Conservation (phyloP, 2,888 invertebrate genomes). For the Chamaedrilus cognettii region DNA sequence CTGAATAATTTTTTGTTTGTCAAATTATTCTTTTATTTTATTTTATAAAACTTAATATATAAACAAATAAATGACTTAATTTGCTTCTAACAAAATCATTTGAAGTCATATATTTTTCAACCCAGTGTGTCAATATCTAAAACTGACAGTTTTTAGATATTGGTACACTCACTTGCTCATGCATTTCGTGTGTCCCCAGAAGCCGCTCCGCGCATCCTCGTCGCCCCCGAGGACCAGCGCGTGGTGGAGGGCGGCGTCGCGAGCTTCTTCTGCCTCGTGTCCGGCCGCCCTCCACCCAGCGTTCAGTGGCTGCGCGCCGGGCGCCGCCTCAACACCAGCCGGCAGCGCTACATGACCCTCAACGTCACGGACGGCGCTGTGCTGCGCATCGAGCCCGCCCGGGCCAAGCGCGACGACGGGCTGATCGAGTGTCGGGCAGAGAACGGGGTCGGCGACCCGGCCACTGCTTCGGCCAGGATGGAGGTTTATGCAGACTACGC, state of each 20-base stretch:
- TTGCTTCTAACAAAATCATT: too few species aligned
- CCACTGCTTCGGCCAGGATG: constrained; percentile 79
- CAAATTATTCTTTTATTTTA: too few species aligned
- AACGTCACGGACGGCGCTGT: constrained; percentile 67
- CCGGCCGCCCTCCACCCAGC: constrained; percentile 74
- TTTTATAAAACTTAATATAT: too few species aligned
- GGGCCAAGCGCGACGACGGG: constrained; percentile 82
- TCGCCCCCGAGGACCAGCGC: constrained; percentile 87
- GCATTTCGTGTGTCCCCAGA: too few species aligned
- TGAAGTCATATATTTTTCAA: too few species aligned
- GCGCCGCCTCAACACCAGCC: constrained; percentile 71
- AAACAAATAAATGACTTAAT: too few species aligned
- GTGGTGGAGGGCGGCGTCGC: constrained; percentile 90
- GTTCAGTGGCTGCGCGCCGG: constrained; percentile 97
- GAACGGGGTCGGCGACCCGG: constrained; percentile 94
- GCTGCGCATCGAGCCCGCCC: constrained; percentile 85
- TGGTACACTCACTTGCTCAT: too few species aligned
- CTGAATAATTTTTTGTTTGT: too few species aligned
- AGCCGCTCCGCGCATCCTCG: constrained; percentile 96
- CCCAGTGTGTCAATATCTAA: too few species aligned
- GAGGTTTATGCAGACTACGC: constrained; percentile 70
- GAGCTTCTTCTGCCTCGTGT: constrained; percentile 94
- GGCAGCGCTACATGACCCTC: constrained; percentile 44
- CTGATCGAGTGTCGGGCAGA: constrained; percentile 96
- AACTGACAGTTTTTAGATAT: too few species aligned